These are phyloP conservation scores for Agrotis ipsilon DNA, from an alignment of 2,888 invertebrate genomes.

Conservation along the genomic window DNA sequence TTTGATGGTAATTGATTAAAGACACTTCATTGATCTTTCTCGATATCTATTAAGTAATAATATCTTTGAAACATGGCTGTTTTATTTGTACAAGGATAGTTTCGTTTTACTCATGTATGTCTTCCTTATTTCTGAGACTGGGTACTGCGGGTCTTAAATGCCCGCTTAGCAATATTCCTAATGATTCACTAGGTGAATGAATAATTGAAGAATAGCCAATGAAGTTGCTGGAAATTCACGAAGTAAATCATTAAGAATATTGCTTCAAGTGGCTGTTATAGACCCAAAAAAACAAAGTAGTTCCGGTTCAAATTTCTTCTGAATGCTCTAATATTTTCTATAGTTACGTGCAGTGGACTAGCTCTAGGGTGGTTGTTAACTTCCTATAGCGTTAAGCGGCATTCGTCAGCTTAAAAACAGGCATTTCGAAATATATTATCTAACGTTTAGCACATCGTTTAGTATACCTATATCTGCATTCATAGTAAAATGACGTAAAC, in stretches of 20 bases:
- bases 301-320: background rate
- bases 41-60: conserved; percentile 15
- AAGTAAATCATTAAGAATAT: too few species aligned
- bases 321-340: background rate
- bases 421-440: too few species aligned
- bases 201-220: too few species aligned
- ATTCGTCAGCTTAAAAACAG: too few species aligned
- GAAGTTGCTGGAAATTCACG: too few species aligned
- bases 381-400: too few species aligned
- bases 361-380: background rate
- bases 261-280: too few species aligned
- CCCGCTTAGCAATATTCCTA: too few species aligned
- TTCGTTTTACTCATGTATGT: background rate
- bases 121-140: background rate
- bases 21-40: conserved; percentile 27
- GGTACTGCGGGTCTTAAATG: too few species aligned
- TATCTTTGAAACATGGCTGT: conserved; percentile 22
- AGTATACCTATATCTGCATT: background rate
- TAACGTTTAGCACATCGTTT: too few species aligned
- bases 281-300: background rate
- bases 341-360: background rate
- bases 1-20: conserved; percentile 55
- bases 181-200: too few species aligned
- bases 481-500: too few species aligned
- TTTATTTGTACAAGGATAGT: background rate